Evolutionary conservation across 2,797 vertebrate species (phyloP).

Genomic region (Babyrousa celebensis): DNA sequence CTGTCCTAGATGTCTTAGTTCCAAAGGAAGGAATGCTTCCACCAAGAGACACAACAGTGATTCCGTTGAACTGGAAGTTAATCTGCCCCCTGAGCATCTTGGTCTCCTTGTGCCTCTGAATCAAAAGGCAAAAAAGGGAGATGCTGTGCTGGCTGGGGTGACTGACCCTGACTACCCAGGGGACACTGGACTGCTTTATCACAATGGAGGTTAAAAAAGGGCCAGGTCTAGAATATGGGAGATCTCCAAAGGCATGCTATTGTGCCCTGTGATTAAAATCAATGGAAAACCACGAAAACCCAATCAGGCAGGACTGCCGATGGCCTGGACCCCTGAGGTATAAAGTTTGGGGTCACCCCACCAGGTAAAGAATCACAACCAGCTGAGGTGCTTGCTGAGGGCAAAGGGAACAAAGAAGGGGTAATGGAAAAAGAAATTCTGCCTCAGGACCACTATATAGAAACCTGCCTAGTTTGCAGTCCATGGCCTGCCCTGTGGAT

Average conservation of each 20-base stretch:
- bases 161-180: neutral
- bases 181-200: neutral
- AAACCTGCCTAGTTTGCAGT: neutral
- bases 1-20: neutral
- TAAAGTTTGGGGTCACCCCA: slow-evolving; percentile 3
- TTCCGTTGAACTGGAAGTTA: neutral
- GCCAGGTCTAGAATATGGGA: neutral
- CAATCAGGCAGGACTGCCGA: neutral
- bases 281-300: neutral
- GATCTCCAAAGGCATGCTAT: neutral
- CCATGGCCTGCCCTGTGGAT: neutral
- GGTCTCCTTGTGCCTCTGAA: neutral
- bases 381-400: neutral
- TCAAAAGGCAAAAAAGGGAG: slow-evolving; percentile 16
- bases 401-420: neutral
- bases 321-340: neutral
- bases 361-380: slow-evolving; percentile 9
- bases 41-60: neutral
- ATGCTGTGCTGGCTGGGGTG: neutral
- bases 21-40: slow-evolving; percentile 19
- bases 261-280: neutral
- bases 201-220: neutral
- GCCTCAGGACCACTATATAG: neutral
- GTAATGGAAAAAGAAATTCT: slow-evolving; percentile 14
- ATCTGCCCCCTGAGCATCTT: neutral